Conservation (phyloP, 2,113 vertebrate species). For the Lates calcarifer region DNA sequence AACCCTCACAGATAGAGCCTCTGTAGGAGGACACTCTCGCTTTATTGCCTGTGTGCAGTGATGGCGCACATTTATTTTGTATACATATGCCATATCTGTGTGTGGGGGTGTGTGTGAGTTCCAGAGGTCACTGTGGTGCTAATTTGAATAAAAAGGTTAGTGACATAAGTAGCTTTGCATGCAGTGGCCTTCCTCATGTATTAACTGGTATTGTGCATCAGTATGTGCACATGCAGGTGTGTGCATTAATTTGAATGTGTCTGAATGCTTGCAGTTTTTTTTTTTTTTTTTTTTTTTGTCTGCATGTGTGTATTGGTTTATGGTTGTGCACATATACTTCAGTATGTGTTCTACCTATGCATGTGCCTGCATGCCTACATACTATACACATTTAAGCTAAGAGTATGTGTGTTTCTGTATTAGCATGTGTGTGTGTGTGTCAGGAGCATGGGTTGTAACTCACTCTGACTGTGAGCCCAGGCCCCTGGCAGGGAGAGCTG, state of each 20-base stretch:
- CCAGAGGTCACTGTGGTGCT: conserved; percentile 7
- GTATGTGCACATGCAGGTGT: background rate
- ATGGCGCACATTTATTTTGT: conserved; percentile 3
- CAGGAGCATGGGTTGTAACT: conserved; percentile 62
- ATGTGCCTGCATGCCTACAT: conserved; percentile 37
- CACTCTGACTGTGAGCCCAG: conserved; percentile 62
- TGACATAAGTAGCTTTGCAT: background rate
- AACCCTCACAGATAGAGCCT: conserved; percentile 25
- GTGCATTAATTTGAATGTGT: conserved; percentile 9
- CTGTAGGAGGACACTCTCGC: conserved; percentile 23
- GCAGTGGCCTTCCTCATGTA: background rate
- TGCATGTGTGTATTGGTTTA: conserved; percentile 6
- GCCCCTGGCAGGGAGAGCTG: conserved; percentile 60
- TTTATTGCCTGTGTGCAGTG: conserved; percentile 23
- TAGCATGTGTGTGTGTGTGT: conserved; percentile 49
- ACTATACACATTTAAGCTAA: conserved; percentile 31
- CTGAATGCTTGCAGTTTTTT: background rate
- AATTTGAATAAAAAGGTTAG: conserved; percentile 3
- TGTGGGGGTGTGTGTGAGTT: conserved; percentile 19
- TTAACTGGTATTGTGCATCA: background rate
- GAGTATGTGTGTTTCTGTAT: conserved; percentile 35
- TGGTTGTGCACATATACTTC: conserved; percentile 1
- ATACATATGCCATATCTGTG: conserved; percentile 11
- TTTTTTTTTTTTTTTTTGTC: background rate
- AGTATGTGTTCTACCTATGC: conserved; percentile 6